Percentiles rank a stretch among this genome's conserved stretches.
phyloP scores from a whole-genome alignment of 2,888 invertebrate species.

The Orchestes rusci region DNA sequence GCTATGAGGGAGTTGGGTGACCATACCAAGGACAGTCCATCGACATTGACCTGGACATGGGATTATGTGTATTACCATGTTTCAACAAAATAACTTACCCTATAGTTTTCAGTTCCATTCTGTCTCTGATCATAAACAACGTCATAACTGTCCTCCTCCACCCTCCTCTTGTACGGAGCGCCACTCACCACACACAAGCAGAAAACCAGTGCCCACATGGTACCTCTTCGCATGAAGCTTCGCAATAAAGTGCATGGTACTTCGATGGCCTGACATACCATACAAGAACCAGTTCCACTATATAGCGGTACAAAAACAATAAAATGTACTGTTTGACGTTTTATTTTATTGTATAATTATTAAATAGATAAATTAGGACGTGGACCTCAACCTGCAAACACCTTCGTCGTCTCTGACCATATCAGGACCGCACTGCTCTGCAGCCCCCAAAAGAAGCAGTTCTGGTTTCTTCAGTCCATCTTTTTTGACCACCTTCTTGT shows the following conservation, averaged over 20 bases:
- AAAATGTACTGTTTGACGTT: too few relatives aligned
- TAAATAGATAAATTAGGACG: not conserved
- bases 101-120: conserved; percentile 68
- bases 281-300: too few relatives aligned
- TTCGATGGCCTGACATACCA: too few relatives aligned
- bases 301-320: too few relatives aligned
- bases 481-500: conserved; percentile 28
- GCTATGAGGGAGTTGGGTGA: conserved; percentile 56
- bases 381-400: conserved; percentile 45
- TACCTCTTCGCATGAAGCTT: not conserved
- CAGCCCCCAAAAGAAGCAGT: conserved; percentile 56
- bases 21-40: conserved; percentile 60
- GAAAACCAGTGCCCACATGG: too few relatives aligned
- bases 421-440: conserved; percentile 70
- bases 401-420: conserved; percentile 61
- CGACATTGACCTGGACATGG: conserved; percentile 43
- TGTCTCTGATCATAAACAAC: conserved; percentile 61
- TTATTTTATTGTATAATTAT: not conserved
- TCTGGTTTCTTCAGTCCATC: conserved; percentile 33
- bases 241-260: conserved; percentile 1
- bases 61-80: not conserved
- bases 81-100: conserved; percentile 43
- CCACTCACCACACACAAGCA: too few relatives aligned
- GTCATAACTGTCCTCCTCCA: conserved; percentile 19
- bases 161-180: too few relatives aligned